Evolutionary conservation across 2,113 vertebrate species (phyloP).

Genomic region (Galeopterus variegatus): DNA sequence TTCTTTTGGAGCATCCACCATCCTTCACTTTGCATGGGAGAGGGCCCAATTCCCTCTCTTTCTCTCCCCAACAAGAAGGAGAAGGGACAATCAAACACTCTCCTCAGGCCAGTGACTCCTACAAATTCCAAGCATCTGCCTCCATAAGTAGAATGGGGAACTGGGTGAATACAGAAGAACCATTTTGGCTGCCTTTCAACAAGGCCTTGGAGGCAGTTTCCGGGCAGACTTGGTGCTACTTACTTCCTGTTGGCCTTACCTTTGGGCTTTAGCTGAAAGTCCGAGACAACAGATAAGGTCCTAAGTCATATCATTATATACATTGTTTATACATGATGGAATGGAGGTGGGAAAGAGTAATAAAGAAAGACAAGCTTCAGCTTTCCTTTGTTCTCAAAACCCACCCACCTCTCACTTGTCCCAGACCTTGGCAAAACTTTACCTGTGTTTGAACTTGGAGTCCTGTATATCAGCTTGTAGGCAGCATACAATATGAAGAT

Average conservation of each 20-base stretch:
- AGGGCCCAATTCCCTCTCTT: not conserved
- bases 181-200: not conserved
- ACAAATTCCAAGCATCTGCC: constrained; percentile 3
- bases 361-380: not conserved
- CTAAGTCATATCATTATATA: constrained; percentile 21
- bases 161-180: not conserved
- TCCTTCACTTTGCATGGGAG: not conserved
- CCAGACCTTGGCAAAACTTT: not conserved
- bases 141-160: not conserved
- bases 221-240: not conserved
- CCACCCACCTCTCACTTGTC: not conserved
- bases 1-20: not conserved
- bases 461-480: not conserved
- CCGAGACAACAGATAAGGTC: not conserved
- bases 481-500: not conserved
- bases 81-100: not conserved
- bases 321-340: not conserved
- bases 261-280: constrained; percentile 16
- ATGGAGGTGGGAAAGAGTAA: not conserved
- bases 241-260: constrained; percentile 6
- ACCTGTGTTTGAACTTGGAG: constrained; percentile 43
- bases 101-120: not conserved
- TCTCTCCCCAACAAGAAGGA: not conserved
- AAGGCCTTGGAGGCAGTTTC: not conserved
- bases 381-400: constrained; percentile 43